Conservation (phyloP, 2,113 vertebrate genomes). For the Gnathonemus echidnorhynchus region DNA sequence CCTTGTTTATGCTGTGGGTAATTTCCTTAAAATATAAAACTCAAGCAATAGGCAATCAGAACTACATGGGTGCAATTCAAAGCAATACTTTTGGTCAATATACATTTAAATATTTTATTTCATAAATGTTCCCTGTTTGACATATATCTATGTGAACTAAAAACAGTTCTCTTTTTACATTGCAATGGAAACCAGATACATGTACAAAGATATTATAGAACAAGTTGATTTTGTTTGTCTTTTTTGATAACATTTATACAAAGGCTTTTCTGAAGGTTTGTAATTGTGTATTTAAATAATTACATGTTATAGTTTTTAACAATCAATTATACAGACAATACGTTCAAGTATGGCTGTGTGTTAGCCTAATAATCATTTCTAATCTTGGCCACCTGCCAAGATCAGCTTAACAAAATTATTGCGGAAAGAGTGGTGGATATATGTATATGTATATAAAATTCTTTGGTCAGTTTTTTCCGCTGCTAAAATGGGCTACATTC, state of each 20-base stretch:
- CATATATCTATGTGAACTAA: constrained; percentile 7
- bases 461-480: neutral
- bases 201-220: neutral
- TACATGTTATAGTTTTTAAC: neutral
- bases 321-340: neutral
- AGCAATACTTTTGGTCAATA: constrained; percentile 5
- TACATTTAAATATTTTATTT: constrained; percentile 21
- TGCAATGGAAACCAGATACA: neutral
- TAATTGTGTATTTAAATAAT: neutral
- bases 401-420: neutral
- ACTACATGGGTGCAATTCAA: neutral
- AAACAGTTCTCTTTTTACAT: constrained; percentile 14
- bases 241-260: neutral
- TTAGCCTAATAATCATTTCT: neutral
- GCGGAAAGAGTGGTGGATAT: neutral
- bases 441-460: neutral
- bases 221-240: neutral
- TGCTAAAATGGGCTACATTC: neutral
- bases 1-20: neutral
- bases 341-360: neutral
- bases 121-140: constrained; percentile 1
- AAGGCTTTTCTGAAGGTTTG: neutral
- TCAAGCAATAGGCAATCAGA: neutral
- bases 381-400: neutral
- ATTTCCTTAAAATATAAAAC: neutral